These are phyloP conservation scores for Dendropsophus ebraccatus DNA, from an alignment of 2,113 vertebrate species.

Conservation along the genomic window DNA sequence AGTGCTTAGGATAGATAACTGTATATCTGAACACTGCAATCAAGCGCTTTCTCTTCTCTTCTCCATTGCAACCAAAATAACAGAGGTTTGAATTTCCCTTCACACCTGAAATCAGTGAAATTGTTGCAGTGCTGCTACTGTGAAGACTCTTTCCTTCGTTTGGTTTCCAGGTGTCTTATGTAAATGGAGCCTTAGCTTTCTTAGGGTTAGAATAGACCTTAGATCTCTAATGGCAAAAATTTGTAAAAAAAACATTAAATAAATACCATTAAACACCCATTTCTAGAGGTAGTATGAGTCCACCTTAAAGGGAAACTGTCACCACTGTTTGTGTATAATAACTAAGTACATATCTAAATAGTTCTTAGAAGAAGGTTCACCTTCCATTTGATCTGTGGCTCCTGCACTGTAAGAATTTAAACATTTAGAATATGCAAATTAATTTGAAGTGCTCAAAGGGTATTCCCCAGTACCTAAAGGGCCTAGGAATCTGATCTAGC, in stretches of 20 bases:
- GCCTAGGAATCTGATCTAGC: too few relatives aligned
- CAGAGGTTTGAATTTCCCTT: conserved; percentile 39
- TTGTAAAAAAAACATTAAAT: background rate
- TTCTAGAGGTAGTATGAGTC: background rate
- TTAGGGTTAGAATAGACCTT: background rate
- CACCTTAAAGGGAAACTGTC: background rate
- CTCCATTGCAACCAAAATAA: conserved; percentile 56
- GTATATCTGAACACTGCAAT: conserved; percentile 53
- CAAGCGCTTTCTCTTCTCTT: conserved; percentile 51
- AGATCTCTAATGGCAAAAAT: background rate
- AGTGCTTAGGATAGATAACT: conserved; percentile 54
- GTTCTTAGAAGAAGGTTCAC: too few relatives aligned
- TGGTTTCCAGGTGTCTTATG: background rate
- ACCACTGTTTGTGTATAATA: too few relatives aligned
- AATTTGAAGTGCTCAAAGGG: too few relatives aligned
- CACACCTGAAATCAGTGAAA: conserved; percentile 51
- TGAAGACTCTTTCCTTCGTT: background rate
- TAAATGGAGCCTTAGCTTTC: background rate
- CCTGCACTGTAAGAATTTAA: too few relatives aligned
- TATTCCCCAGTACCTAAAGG: too few relatives aligned
- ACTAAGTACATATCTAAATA: too few relatives aligned
- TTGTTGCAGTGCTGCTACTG: conserved; percentile 1
- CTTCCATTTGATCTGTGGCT: too few relatives aligned
- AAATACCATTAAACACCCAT: background rate
- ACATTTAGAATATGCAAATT: too few relatives aligned